phyloP scores from a whole-genome alignment of 1,140 invertebrate genomes.

The Thrips palmi region DNA sequence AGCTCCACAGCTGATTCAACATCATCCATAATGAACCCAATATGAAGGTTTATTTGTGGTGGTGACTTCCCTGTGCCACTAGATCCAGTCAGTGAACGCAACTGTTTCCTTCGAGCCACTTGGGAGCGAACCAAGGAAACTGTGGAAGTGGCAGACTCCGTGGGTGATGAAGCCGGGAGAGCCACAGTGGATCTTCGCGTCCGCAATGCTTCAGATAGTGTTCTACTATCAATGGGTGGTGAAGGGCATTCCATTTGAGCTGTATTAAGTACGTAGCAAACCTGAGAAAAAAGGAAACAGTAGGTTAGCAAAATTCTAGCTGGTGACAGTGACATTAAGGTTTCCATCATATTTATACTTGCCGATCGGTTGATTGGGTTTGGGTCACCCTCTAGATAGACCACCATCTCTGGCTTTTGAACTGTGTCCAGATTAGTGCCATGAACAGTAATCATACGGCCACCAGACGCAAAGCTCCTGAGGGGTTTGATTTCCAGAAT shows the following conservation, averaged over 20 bases:
- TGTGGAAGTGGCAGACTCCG: too few relatives aligned
- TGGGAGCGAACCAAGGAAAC: too few relatives aligned
- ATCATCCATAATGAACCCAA: conserved; percentile 93
- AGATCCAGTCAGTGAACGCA: too few relatives aligned
- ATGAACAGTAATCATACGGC: conserved; percentile 80
- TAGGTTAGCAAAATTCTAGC: background rate
- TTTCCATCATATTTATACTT: too few relatives aligned
- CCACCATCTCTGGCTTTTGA: conserved; percentile 75
- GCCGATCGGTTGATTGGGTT: conserved; percentile 57
- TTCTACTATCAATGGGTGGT: conserved; percentile 65
- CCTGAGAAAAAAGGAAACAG: conserved; percentile 19
- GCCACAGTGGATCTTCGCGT: too few relatives aligned
- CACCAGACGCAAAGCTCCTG: conserved; percentile 76
- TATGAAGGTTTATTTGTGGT: too few relatives aligned
- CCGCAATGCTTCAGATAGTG: too few relatives aligned
- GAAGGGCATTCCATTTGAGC: conserved; percentile 91
- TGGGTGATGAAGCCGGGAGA: too few relatives aligned
- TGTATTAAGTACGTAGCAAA: conserved; percentile 66
- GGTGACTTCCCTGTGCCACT: too few relatives aligned
- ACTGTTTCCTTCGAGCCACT: too few relatives aligned
- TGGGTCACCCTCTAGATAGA: conserved; percentile 49
- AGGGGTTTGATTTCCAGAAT: conserved; percentile 83
- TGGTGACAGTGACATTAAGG: too few relatives aligned
- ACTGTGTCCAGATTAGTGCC: conserved; percentile 82
- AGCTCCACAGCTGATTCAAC: conserved; percentile 75